Base-by-base conservation (phyloP, 1,140 invertebrate genomes). In the Zophobas atratus region DNA sequence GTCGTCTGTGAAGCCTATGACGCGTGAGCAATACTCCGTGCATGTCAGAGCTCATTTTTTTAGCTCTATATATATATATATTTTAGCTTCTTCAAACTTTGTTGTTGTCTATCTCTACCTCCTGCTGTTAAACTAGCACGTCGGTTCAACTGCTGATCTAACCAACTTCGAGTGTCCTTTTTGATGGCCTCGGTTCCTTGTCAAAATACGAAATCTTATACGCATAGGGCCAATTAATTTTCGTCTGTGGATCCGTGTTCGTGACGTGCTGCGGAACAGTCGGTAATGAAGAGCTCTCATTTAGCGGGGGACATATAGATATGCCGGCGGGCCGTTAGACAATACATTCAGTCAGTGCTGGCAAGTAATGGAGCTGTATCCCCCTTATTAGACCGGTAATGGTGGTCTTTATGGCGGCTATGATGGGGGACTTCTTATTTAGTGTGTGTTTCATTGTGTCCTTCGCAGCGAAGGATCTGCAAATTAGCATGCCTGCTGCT, bases 361-460 rank as follows among this genome's bases (percentile, higher is more conserved):
- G 43, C 36, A 60, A 70, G 56, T 70, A 70, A 76, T 76, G 57
- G 57, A 76, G 60, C 75, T 46, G 60, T 76, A 76, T 76, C 60
- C 75, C 72, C 75, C 75, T 76, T 70, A 70, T 76, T 70, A 70
- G 56, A 70, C 57, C 56, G 60, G 75, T 76, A 70, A 76, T 76
- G 75, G 75, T 76, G 75, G 75, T 76, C 75, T 76, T 76, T 76
- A 76, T 56, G 75, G 75, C 36, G 41, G 33, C 56, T 72, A 72
- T 72, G 53, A 73, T 56, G 76, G 55, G 70, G 75, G 75, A 71
- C 70, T 70, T 73, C 76, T 77, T 77, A 77, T 77, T 73, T 77
- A 77, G 76, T 77, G 76, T 73, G 70, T 77, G 70, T 77, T 77
- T 77, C 76, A 77, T 77, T 77, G 76, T 77, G 70, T 73, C 76